These are phyloP conservation scores for Platichthys flesus DNA, from an alignment of 2,113 vertebrate species.

Conservation along the genomic window DNA sequence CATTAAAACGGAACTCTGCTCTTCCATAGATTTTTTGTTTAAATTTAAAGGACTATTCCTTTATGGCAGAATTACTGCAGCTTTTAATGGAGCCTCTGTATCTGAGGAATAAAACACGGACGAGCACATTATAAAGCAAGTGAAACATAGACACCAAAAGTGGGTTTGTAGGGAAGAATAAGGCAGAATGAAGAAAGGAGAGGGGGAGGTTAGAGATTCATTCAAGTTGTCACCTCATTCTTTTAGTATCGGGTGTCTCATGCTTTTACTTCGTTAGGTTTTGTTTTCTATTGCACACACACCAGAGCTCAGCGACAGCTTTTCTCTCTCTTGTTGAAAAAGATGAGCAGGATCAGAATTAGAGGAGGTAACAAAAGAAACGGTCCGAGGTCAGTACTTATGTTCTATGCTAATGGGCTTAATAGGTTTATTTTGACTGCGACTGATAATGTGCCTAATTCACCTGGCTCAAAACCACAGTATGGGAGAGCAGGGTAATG, in stretches of 20 bases:
- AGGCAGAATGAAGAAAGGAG: slow-evolving; percentile 14
- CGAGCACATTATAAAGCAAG: too few species aligned
- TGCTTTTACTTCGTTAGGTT: slow-evolving; percentile 54
- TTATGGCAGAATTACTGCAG: not conserved
- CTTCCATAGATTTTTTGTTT: too few species aligned
- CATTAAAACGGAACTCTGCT: too few species aligned
- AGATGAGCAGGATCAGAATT: slow-evolving; percentile 59
- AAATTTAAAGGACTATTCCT: too few species aligned
- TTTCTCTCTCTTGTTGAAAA: slow-evolving; percentile 37
- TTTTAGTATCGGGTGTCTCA: slow-evolving; percentile 37
- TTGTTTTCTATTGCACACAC: slow-evolving; percentile 38
- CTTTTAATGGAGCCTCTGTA: slow-evolving; percentile 38
- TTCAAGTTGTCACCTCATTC: slow-evolving; percentile 56
- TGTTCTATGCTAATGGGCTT: slow-evolving; percentile 56
- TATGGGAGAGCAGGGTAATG: too few species aligned
- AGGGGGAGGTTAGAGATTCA: slow-evolving; percentile 53
- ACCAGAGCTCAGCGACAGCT: slow-evolving; percentile 39
- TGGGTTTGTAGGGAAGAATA: slow-evolving; percentile 6
- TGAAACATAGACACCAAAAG: slow-evolving; percentile 28
- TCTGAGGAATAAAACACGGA: slow-evolving; percentile 8
- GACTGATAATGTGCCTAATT: slow-evolving; percentile 43
- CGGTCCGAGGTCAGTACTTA: slow-evolving; percentile 21
- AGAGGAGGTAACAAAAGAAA: slow-evolving; percentile 57
- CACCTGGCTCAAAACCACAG: slow-evolving; percentile 20
- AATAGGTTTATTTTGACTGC: slow-evolving; percentile 59